These are phyloP conservation scores for Fragum fragum DNA, from an alignment of 2,888 invertebrate genomes.

Conservation along the genomic window DNA sequence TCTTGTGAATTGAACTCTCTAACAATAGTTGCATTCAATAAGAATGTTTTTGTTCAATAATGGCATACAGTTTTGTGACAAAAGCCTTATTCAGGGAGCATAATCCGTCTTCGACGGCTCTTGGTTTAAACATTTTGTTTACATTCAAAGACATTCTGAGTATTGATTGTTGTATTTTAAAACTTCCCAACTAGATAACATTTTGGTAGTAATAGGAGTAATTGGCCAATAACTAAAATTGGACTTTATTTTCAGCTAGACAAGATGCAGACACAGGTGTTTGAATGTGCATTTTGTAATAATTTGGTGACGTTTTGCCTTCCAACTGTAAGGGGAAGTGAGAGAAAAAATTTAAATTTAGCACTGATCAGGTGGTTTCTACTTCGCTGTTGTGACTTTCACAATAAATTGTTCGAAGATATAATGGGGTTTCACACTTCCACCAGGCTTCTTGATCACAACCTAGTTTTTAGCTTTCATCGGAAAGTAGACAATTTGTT, in stretches of 20 bases:
- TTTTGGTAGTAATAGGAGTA: not conserved
- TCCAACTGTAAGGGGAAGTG: not conserved
- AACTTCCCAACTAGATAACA: too few species aligned
- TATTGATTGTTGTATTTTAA: too few species aligned
- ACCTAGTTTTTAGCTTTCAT: not conserved
- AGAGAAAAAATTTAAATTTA: constrained; percentile 26
- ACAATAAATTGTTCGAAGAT: constrained; percentile 31
- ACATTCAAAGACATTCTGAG: too few species aligned
- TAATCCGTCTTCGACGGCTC: too few species aligned
- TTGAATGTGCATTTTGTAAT: constrained; percentile 32
- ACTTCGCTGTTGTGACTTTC: constrained; percentile 14
- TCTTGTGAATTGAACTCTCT: too few species aligned
- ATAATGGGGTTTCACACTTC: constrained; percentile 33
- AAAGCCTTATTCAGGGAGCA: too few species aligned
- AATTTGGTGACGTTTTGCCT: constrained; percentile 13
- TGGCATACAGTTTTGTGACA: too few species aligned
- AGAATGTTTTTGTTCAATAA: too few species aligned
- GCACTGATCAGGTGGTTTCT: constrained; percentile 30
- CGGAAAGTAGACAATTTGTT: not conserved
- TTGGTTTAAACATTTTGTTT: too few species aligned
- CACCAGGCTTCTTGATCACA: not conserved
- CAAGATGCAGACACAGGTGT: constrained; percentile 24
- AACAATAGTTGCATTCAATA: too few species aligned
- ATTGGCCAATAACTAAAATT: not conserved
- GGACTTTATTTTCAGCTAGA: not conserved